Base-by-base conservation (phyloP, 2,113 vertebrate genomes). In the Anoplopoma fimbria region DNA sequence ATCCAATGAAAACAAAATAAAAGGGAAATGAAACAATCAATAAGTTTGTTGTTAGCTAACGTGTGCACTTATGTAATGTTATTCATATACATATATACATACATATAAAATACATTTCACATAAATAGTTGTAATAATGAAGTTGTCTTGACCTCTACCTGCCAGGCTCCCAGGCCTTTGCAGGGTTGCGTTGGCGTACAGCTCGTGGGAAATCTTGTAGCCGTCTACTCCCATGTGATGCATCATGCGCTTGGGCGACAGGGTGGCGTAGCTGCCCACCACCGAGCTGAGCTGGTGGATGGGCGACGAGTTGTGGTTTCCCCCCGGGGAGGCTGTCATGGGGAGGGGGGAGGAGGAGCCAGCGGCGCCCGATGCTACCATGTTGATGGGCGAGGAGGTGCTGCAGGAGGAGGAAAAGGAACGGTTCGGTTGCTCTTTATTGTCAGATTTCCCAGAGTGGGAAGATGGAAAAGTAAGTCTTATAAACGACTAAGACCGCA, bases 91-190 rank as follows among this genome's bases (percentile, higher is more conserved):
- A 2, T 25, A 8, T 45, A 8, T 49, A 23, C 2, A 2, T 25
- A 8, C 33, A 8, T 57, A 29, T 51, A 9, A 62, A n/a, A 61
- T 36, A 40, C 4, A 51, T 58, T 23, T 25, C 14, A 42, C 27
- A 3, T 57, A 4, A 7, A 67, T 14, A 13, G n/a, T n/a, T n/a
- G 79, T 81, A 85, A 75, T 36, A 47, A 75, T 29, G 19, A 77
- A 82, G 7, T 38, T 69, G 75, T 74, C 79, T 72, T 83, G 80
- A 90, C 72, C 91, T 90, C 96, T 95, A 96, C 97, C 97, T 96
- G 97, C 97, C 80, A 99, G 97, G 93, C 97, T 99, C 91, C 97
- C 98, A n/a, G 98, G 98, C 94, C 98, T 96, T 95, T 98, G 96
- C 82, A 99, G 96, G 67, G 97, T 99, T 88, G 97, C 97, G 82